Base-by-base conservation (phyloP, 1,140 invertebrate genomes). In the Leucophenga varia region DNA sequence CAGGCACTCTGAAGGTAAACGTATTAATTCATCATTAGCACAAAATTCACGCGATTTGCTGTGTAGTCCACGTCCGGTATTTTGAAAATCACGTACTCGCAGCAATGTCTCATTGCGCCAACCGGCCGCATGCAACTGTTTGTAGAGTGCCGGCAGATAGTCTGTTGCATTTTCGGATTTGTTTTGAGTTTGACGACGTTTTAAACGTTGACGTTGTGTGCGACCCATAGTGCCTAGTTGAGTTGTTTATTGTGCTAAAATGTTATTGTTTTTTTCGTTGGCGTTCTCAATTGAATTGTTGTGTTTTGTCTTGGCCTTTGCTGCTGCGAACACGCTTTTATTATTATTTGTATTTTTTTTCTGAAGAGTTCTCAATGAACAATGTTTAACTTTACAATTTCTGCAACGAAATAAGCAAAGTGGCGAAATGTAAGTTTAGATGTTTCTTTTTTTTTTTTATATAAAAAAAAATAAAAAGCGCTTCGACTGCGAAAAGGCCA, bases 331-430 rank as follows among this genome's bases (percentile, higher is more conserved):
- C 34, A 9, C 10, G 7, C 8, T 36, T 36, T n/a, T 36, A n/a
- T 9, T 6, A 8, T n/a, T n/a, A 9, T 6, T 9, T 36, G 7
- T n/a, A 36, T 6, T 14, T 17, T 36, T 36, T 36, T n/a, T 7
- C 10, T 36, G 16, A 6, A 7, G 8, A 7, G 6, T 36, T 36
- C 16, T n/a, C 34, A 7, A 17, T 19, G 7, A 10, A 18, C 20
- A 18, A 39, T n/a, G n/a, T n/a, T n/a, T n/a, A 17, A 19, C 5
- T 18, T 18, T 53, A 57, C 35, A 48, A 61, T 64, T 61, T 56
- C 64, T 68, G 64, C 57, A 68, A 68, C 61, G 65, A 68, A 69
- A 68, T 52, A 68, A 68, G 63, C 63, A 61, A 65, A 38, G 35
- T 49, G 30, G 43, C 12, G 32, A 49, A 43, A n/a, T 12, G 59